Conservation (phyloP, 2,113 vertebrate genomes). For the Chamaetylas fuelleborni region DNA sequence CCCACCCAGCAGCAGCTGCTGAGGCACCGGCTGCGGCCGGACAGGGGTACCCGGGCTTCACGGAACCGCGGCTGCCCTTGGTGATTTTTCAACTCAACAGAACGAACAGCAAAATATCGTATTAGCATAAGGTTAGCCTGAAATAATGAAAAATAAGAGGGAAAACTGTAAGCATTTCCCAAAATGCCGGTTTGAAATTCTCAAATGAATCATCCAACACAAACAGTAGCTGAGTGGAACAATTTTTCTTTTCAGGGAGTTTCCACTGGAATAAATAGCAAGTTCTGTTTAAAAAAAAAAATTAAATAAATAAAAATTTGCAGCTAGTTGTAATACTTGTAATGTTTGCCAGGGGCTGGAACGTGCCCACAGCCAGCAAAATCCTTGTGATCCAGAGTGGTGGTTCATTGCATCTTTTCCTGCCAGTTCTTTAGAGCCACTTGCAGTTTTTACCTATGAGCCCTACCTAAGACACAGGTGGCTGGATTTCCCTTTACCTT, state of each 20-base stretch:
- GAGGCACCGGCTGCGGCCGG: not conserved
- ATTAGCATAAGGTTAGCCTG: not conserved
- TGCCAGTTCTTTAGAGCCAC: not conserved
- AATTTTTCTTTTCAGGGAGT: conserved; percentile 29
- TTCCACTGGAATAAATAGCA: conserved; percentile 44
- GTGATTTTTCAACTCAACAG: not conserved
- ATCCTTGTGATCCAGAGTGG: not conserved
- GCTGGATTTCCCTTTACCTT: not conserved
- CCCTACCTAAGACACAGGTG: not conserved
- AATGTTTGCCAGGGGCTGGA: not conserved
- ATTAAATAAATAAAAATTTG: not conserved
- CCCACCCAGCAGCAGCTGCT: not conserved
- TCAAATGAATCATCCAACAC: not conserved
- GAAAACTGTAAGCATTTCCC: not conserved
- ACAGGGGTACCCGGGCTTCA: not conserved
- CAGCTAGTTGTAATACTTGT: not conserved
- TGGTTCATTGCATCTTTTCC: not conserved
- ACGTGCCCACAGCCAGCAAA: not conserved
- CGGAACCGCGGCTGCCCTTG: not conserved
- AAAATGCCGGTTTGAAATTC: not conserved
- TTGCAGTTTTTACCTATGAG: not conserved
- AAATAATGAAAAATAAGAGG: not conserved
- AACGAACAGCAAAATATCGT: not conserved
- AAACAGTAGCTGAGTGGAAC: conserved; percentile 24
- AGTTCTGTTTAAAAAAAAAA: not conserved